Evolutionary conservation across 1,140 invertebrate genomes (phyloP), one percentile per base, ranked within the genome.

Genomic region (Drosophila obscura): DNA sequence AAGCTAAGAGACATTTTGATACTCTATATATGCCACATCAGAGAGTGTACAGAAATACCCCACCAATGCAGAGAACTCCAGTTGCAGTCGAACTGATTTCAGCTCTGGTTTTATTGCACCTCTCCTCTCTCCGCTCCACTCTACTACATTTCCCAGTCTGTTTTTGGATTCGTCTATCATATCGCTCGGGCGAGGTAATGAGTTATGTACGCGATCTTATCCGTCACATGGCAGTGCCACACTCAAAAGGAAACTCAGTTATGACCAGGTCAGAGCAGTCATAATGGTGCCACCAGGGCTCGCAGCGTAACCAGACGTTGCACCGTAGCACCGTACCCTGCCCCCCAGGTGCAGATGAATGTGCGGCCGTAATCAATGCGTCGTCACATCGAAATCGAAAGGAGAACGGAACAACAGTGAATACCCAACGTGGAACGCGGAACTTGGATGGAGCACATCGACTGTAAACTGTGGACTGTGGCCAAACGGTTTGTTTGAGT

Each of bases 141-240:
- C 4, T 1, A 19, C 19, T 19, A 0, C 19, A 19, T 19, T 19
- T 19, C 9, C 31, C 3, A 4, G 4, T 35, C 31, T 0, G 9
- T 4, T 4, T 35, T 26, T 0, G 9, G n/a, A 28, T 6, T 65
- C 22, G 68, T 53, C 67, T 69, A 77, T 78, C 78, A 79, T 88
- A 87, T 87, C 82, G 71, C 66, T 55, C 65, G 52, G 46, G 45
- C 75, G 59, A 19, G 19, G 84, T 88, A 88, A 88, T 88, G 83
- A 88, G 79, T 88, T 88, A 88, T 88, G 83, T 88, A 79, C 68
- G 64, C 80, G 83, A 89, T 88, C 83, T 88, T 88, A 88, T 88
- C 83, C 84, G 58, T 35, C 57, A 53, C 71, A 62, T 46, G 9
- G 58, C 53, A 31, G 43, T 55, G 6, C 61, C 57, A 13, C 35